Percentiles rank a stretch among this genome's conserved stretches.
Conservation (phyloP, 2,113 vertebrate species). For the Eublepharis macularius region DNA sequence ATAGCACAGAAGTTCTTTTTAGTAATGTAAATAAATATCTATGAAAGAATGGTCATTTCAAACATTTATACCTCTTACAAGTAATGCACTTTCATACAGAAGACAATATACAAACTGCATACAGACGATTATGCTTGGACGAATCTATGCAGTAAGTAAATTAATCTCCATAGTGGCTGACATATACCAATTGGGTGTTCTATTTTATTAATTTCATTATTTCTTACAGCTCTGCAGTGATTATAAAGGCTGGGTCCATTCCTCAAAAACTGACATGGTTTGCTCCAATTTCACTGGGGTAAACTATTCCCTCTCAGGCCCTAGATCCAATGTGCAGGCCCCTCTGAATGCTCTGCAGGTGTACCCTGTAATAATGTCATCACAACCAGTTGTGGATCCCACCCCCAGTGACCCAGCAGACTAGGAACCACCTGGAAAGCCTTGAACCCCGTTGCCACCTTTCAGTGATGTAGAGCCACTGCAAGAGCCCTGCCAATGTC, state of each 20-base stretch:
- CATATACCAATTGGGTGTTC: not conserved
- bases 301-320: too few relatives aligned
- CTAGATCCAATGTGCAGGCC: too few relatives aligned
- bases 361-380: too few relatives aligned
- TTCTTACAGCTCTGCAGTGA: not conserved
- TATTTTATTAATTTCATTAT: not conserved
- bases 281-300: not conserved
- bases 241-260: not conserved
- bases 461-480: too few relatives aligned
- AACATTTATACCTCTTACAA: accelerated
- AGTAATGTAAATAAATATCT: slow-evolving; percentile 3
- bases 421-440: too few relatives aligned
- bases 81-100: too few relatives aligned
- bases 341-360: too few relatives aligned
- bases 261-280: not conserved
- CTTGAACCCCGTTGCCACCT: too few relatives aligned
- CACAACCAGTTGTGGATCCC: too few relatives aligned
- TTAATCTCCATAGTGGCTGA: not conserved
- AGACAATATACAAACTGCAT: too few relatives aligned
- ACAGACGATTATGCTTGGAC: not conserved
- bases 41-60: not conserved
- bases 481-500: too few relatives aligned
- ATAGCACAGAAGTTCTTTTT: not conserved
- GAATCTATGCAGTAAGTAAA: not conserved
- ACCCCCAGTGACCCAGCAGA: too few relatives aligned